Evolutionary conservation across 2,113 vertebrate species (phyloP).

Genomic region (Xenus cinereus): DNA sequence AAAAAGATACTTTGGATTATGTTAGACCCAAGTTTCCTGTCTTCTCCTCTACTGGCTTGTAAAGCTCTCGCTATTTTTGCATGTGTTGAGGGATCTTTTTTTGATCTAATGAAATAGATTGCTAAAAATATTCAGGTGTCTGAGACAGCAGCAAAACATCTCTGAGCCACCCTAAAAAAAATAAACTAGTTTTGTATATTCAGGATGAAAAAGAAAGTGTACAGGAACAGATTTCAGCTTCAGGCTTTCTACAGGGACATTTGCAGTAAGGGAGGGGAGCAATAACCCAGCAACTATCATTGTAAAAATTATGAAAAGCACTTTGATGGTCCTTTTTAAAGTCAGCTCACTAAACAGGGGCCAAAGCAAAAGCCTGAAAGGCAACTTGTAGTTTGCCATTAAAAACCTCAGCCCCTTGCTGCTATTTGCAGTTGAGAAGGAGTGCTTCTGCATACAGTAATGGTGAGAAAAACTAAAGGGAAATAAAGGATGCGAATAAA

Average conservation of each 20-base stretch:
- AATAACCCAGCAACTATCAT: conserved; percentile 38
- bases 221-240: conserved; percentile 26
- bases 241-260: conserved; percentile 3
- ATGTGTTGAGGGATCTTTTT: conserved; percentile 5
- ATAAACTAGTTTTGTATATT: not conserved
- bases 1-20: not conserved
- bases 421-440: not conserved
- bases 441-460: not conserved
- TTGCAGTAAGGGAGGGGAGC: not conserved
- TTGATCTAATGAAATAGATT: conserved; percentile 17
- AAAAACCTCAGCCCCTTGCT: not conserved
- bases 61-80: not conserved
- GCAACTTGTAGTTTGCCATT: not conserved
- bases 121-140: conserved; percentile 58
- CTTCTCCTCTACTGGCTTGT: not conserved
- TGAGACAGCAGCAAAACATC: conserved; percentile 37
- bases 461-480: conserved; percentile 15
- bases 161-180: not conserved
- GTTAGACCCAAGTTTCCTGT: not conserved
- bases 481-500: not conserved
- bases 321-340: conserved; percentile 52
- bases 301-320: conserved; percentile 60
- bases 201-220: conserved; percentile 14
- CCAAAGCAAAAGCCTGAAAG: conserved; percentile 35
- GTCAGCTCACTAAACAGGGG: conserved; percentile 23